Conservation (phyloP, 2,113 vertebrate species). For the Cyanocitta stelleri region DNA sequence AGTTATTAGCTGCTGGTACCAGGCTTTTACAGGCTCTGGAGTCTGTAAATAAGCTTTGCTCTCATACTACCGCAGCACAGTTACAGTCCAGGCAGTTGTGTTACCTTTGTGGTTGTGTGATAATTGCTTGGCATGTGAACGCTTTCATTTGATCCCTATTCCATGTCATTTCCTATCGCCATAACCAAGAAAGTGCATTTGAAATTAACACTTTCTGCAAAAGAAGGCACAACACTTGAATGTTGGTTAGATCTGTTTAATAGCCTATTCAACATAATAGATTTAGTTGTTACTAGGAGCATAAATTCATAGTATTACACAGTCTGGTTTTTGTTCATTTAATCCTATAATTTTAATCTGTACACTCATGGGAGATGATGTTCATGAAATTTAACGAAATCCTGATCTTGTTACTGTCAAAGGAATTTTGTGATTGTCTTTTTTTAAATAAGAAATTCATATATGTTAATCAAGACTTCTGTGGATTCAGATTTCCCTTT, state of each 20-base stretch:
- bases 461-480: neutral
- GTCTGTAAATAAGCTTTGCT: neutral
- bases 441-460: neutral
- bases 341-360: neutral
- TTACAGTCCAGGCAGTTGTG: neutral
- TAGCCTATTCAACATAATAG: neutral
- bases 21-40: neutral
- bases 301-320: neutral
- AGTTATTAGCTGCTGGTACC: neutral
- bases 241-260: neutral
- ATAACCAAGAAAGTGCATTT: neutral
- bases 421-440: neutral
- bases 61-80: neutral
- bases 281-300: neutral
- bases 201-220: neutral
- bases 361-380: neutral
- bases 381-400: neutral
- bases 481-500: neutral
- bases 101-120: neutral
- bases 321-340: neutral
- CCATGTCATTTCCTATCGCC: neutral
- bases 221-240: neutral
- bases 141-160: neutral
- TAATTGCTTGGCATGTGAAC: neutral
- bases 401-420: neutral